Base-by-base conservation (phyloP, 2,888 invertebrate species). In the Tenthredo amoena region DNA sequence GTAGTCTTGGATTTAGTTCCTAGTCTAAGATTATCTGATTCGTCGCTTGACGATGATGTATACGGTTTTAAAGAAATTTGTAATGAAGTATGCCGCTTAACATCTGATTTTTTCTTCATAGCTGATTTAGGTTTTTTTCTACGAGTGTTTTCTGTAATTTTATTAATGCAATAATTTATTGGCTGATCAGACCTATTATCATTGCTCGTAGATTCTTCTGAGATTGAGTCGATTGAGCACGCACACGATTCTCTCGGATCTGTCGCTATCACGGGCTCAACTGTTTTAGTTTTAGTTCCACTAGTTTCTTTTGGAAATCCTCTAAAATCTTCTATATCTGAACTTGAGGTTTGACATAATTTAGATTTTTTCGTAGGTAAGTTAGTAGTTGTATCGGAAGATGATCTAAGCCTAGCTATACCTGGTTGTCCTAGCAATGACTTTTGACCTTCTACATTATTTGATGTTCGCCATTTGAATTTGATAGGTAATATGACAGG, bases 321-420 rank as follows among this genome's bases (percentile, higher is more conserved):
- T 9, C 21, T 9, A 21, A 26, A 65, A 26, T 65, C 65, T 9
- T 65, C 65, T 9, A 9, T 7, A 65, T 21, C 21, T 65, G 21
- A 5, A 9, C 26, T n/a, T 0, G 65, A 5, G 65, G 9, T 65
- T 21, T 9, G 2, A 12, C 18, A n/a, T 6, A 65, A 21, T 18
- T 65, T 21, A 21, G 21, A 26, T 0, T 65, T 65, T n/a, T 18
- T 65, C 18, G 6, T 18, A 1, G 2, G 2, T 1, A 50, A 10
- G 12, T 55, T 26, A 26, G 65, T 12, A 9, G 1, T 65, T 31
- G 65, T 31, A 3, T 65, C 65, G 4, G 65, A 65, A 10, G 65
- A 65, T 31, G 65, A 65, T 65, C 26, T 65, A 10, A 65, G 65
- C 9, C 65, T 65, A 65, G 65, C 65, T 65, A 65, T 26, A 31